Percentiles rank a stretch among this genome's conserved stretches.
These are phyloP conservation scores for Parambassis ranga DNA, from an alignment of 2,797 vertebrate genomes.

Conservation along the genomic window DNA sequence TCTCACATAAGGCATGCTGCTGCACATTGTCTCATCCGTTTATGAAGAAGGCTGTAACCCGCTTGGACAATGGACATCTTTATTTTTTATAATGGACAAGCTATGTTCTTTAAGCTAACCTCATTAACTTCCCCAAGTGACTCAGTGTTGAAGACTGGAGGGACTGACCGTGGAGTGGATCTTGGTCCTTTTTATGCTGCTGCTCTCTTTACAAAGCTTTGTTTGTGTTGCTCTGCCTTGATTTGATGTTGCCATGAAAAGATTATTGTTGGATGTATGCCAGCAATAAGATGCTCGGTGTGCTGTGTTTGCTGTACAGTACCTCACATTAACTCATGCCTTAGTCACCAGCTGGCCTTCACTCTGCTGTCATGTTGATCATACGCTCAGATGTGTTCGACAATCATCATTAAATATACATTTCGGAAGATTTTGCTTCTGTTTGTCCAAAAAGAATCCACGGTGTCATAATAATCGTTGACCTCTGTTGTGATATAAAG, in stretches of 20 bases:
- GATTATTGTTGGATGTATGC: constrained; percentile 42
- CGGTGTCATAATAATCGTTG: no score
- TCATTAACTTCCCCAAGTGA: constrained; percentile 40
- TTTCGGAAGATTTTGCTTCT: constrained; percentile 26
- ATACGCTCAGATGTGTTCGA: constrained; percentile 31
- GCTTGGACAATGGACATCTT: constrained; percentile 17
- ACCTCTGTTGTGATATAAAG: no score
- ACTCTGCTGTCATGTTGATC: constrained; percentile 41
- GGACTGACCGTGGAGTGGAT: constrained; percentile 30
- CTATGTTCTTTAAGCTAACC: constrained; percentile 42
- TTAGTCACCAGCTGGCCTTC: constrained; percentile 30
- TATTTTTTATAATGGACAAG: constrained; percentile 13
- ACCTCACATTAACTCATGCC: constrained; percentile 55
- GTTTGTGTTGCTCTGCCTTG: constrained; percentile 49
- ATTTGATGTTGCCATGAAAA: constrained; percentile 49
- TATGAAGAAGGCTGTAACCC: constrained; percentile 52
- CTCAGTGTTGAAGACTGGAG: constrained; percentile 47
- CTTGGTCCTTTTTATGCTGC: constrained; percentile 59
- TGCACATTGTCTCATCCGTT: constrained; percentile 44
- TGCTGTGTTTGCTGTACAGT: constrained; percentile 55
- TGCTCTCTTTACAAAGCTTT: constrained; percentile 62
- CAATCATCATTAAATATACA: constrained; percentile 51
- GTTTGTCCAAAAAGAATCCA: no score
- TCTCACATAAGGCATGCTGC: constrained; percentile 63
- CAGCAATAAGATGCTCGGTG: constrained; percentile 44